A percentile compares a stretch with the other conserved stretches of the same genome.
phyloP scores from a whole-genome alignment of 2,113 vertebrate species.

The Scophthalmus maximus region DNA sequence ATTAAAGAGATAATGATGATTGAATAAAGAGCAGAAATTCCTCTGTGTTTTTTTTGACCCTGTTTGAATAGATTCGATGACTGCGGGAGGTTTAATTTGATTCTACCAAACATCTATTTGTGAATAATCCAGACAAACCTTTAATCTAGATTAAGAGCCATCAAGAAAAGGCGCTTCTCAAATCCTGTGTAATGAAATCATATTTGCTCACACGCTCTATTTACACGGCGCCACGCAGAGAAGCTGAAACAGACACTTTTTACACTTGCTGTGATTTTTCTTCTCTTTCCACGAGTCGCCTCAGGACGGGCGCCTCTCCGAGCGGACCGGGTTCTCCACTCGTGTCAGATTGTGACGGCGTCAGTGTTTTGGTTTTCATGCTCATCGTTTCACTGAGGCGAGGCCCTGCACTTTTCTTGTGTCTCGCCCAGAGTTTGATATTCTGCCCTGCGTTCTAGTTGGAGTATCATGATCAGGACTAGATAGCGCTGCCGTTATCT shows the following conservation, averaged over 20 bases:
- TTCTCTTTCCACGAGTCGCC: background rate
- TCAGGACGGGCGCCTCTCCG: background rate
- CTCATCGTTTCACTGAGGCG: constrained; percentile 48
- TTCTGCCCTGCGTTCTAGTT: constrained; percentile 74
- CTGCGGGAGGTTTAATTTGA: constrained; percentile 72
- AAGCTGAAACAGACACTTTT: constrained; percentile 55
- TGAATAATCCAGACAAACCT: constrained; percentile 67
- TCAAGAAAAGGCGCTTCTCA: constrained; percentile 72
- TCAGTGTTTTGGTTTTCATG: constrained; percentile 62
- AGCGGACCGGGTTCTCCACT: constrained; percentile 40
- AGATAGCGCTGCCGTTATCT: constrained; percentile 74
- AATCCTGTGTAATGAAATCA: constrained; percentile 79
- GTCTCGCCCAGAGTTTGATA: constrained; percentile 77
- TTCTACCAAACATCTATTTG: constrained; percentile 68
- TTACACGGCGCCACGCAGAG: constrained; percentile 60
- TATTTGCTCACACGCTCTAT: constrained; percentile 68
- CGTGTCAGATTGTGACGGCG: constrained; percentile 42
- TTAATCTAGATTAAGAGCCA: constrained; percentile 77
- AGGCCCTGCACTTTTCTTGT: constrained; percentile 68
- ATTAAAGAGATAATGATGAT: constrained; percentile 81
- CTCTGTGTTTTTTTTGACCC: constrained; percentile 63
- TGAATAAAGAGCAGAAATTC: constrained; percentile 65
- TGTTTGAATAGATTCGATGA: constrained; percentile 71
- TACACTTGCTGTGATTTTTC: too few relatives aligned
- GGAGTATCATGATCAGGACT: constrained; percentile 68